Conservation (phyloP, 2,888 invertebrate species). For the Ectobius pallidus region DNA sequence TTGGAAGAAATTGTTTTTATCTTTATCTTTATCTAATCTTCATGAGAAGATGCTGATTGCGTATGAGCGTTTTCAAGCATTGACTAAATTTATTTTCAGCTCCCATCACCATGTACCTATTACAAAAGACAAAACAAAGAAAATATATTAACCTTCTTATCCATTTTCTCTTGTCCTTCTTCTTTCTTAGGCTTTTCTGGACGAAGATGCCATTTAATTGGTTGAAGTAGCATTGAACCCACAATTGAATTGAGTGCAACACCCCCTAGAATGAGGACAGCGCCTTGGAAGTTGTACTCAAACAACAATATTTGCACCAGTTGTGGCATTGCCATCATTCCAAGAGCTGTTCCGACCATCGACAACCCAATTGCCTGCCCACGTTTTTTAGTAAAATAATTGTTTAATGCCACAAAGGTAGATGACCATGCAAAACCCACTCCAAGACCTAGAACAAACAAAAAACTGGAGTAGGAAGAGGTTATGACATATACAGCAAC, state of each 20-base stretch:
- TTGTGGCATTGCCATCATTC: constrained; percentile 81
- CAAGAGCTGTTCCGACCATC: constrained; percentile 80
- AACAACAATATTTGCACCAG: constrained; percentile 67
- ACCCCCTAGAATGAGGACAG: constrained; percentile 70
- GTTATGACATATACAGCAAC: too few relatives aligned
- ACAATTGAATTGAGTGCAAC: constrained; percentile 71
- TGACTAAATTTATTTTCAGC: too few relatives aligned
- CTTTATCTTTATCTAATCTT: too few relatives aligned
- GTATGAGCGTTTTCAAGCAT: too few relatives aligned
- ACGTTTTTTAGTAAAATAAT: constrained; percentile 76
- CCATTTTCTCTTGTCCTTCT: background rate
- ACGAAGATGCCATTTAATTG: constrained; percentile 72
- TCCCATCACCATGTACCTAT: too few relatives aligned
- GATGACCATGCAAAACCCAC: constrained; percentile 78
- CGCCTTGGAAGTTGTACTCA: constrained; percentile 69
- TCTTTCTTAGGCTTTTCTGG: constrained; percentile 51
- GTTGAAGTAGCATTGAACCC: constrained; percentile 71
- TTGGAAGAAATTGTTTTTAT: too few relatives aligned
- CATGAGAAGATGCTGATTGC: too few relatives aligned
- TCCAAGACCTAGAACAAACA: constrained; percentile 66
- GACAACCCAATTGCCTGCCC: constrained; percentile 81
- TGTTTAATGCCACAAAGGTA: constrained; percentile 78
- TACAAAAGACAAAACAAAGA: too few relatives aligned
- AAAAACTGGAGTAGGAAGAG: too few relatives aligned
- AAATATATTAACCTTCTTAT: background rate